Conservation (phyloP, 1,140 invertebrate species). For the Aradophagus sp. region DNA sequence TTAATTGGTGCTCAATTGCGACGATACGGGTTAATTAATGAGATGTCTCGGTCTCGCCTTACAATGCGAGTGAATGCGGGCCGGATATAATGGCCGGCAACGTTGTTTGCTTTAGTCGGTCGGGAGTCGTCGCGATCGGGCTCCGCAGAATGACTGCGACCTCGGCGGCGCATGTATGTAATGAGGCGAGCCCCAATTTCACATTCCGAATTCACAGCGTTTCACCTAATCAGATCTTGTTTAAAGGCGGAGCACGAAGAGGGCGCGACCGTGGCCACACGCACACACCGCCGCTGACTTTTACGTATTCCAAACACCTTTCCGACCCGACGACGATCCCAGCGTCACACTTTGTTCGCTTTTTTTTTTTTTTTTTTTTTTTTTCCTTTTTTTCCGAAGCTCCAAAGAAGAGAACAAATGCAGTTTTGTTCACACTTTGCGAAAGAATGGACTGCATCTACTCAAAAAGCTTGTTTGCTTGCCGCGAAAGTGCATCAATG, state of each 20-base stretch:
- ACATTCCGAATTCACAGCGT: conserved; percentile 65
- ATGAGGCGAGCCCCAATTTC: conserved; percentile 59
- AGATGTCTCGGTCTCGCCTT: conserved; percentile 19
- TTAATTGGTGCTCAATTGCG: conserved; percentile 42
- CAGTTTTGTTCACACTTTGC: conserved; percentile 33
- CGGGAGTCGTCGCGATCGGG: conserved; percentile 23
- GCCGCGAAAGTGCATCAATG: too few relatives aligned
- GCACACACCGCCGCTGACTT: conserved; percentile 6
- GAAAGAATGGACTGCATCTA: conserved; percentile 7
- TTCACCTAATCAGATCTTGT: conserved; percentile 65
- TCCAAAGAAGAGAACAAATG: conserved; percentile 24
- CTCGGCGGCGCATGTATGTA: conserved; percentile 51
- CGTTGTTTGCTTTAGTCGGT: conserved; percentile 1
- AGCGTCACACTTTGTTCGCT: too few relatives aligned
- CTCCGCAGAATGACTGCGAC: conserved; percentile 25
- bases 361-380: too few relatives aligned
- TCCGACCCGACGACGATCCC: conserved; percentile 32
- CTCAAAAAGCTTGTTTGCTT: conserved; percentile 4
- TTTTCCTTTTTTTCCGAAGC: too few relatives aligned
- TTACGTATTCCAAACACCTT: conserved; percentile 26
- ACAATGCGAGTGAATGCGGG: conserved; percentile 8
- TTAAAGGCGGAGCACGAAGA: conserved; percentile 64
- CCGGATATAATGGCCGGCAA: conserved; percentile 7
- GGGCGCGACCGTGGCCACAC: conserved; percentile 6
- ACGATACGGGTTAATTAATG: conserved; percentile 49